A percentile compares a stretch with the other conserved stretches of the same genome.
phyloP scores from a whole-genome alignment of 2,888 invertebrate species.

The Galeopsomyia nigrocyanea region DNA sequence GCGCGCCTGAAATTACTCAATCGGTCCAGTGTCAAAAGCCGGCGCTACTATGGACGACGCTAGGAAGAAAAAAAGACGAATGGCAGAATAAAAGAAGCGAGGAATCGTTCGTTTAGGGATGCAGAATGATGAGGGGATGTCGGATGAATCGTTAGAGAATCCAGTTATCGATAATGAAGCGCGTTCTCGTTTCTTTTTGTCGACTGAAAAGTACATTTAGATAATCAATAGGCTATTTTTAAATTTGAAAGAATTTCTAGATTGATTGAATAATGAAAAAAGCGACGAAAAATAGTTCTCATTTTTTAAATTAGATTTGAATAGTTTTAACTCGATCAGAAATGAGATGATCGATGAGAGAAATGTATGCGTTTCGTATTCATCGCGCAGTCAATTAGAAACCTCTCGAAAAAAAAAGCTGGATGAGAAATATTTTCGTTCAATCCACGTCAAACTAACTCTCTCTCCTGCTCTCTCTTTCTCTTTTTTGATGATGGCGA shows the following conservation, averaged over 20 bases:
- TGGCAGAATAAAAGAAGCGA: not conserved
- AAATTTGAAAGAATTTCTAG: too few species aligned
- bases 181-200: too few species aligned
- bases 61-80: conserved; percentile 2
- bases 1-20: conserved; percentile 31
- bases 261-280: too few species aligned
- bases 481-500: conserved; percentile 47
- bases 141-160: conserved; percentile 6
- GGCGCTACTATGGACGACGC: not conserved
- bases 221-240: too few species aligned
- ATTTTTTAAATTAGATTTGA: too few species aligned
- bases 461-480: conserved; percentile 18
- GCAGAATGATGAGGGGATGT: not conserved
- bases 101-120: not conserved
- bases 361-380: too few species aligned
- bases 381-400: too few species aligned
- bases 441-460: not conserved
- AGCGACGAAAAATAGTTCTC: too few species aligned
- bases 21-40: conserved; percentile 30
- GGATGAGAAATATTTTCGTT: not conserved
- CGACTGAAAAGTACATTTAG: too few species aligned
- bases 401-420: not conserved
- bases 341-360: too few species aligned
- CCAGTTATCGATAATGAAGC: not conserved
- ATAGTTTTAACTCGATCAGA: too few species aligned